Percentiles rank a stretch among this genome's conserved stretches.
These are phyloP conservation scores for Myotis myotis DNA, from an alignment of 2,797 vertebrate genomes.

Conservation along the genomic window DNA sequence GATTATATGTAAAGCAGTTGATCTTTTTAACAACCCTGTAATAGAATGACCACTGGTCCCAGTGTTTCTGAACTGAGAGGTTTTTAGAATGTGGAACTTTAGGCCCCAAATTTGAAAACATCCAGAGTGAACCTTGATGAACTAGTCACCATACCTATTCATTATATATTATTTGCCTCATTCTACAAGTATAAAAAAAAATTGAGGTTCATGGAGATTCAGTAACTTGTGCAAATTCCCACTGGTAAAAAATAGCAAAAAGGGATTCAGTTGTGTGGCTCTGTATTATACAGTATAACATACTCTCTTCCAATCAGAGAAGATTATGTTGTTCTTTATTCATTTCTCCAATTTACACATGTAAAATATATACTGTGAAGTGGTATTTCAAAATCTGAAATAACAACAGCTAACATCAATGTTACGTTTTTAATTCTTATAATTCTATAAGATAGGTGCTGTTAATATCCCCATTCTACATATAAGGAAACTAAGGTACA, in stretches of 20 bases:
- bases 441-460: neutral
- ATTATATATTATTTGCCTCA: neutral
- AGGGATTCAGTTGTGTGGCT: neutral
- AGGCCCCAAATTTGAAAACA: neutral
- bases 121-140: neutral
- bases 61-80: neutral
- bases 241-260: neutral
- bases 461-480: neutral
- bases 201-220: neutral
- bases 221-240: neutral
- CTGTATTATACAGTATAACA: neutral
- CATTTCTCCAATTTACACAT: neutral
- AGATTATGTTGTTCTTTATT: neutral
- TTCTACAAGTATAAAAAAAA: neutral
- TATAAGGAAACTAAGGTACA: neutral
- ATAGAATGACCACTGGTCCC: neutral
- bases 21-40: neutral
- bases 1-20: neutral
- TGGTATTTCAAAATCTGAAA: conserved; percentile 3
- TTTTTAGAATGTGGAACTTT: neutral
- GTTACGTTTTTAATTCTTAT: neutral
- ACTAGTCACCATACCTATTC: neutral
- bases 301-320: neutral
- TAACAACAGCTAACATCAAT: neutral
- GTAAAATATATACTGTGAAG: neutral